These are phyloP conservation scores for Campoletis sonorensis DNA, from an alignment of 1,140 invertebrate species.

Conservation along the genomic window DNA sequence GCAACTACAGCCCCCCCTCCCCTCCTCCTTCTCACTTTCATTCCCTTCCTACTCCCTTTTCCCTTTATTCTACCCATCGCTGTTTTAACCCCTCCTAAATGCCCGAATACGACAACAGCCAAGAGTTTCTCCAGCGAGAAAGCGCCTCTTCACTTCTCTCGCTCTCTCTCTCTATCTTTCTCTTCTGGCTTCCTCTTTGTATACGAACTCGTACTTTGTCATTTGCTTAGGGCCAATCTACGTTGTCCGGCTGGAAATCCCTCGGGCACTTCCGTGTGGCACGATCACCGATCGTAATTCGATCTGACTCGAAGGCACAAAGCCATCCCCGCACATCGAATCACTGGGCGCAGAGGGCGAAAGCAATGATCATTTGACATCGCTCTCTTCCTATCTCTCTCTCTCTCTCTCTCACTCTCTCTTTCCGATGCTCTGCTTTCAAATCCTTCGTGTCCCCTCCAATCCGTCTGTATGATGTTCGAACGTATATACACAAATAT, in stretches of 20 bases:
- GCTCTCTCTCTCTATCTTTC: constrained; percentile 18
- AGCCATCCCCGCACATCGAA: constrained; percentile 41
- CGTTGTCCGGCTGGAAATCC: constrained; percentile 67
- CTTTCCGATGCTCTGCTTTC: neutral
- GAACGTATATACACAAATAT: neutral
- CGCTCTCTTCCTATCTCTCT: constrained; percentile 28
- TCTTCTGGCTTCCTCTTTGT: constrained; percentile 23
- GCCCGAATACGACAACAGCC: neutral
- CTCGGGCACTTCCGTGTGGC: constrained; percentile 55
- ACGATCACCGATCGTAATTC: constrained; percentile 71
- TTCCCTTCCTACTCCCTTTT: constrained; percentile 2
- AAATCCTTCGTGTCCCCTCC: constrained; percentile 23
- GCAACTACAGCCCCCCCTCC: neutral
- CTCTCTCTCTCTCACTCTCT: neutral
- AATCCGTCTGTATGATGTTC: neutral
- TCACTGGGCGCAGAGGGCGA: neutral
- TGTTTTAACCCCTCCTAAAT: constrained; percentile 9
- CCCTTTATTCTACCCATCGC: constrained; percentile 17
- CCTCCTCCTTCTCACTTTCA: constrained; percentile 12
- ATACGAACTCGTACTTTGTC: constrained; percentile 67
- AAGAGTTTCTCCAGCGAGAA: neutral
- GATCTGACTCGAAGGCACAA: constrained; percentile 65
- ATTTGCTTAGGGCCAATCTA: constrained; percentile 72
- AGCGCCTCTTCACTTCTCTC: neutral
- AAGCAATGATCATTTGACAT: constrained; percentile 40